Evolutionary conservation across 2,888 invertebrate genomes (phyloP), one percentile per base, ranked within the genome.

Genomic region (Erpobdella octoculata): DNA sequence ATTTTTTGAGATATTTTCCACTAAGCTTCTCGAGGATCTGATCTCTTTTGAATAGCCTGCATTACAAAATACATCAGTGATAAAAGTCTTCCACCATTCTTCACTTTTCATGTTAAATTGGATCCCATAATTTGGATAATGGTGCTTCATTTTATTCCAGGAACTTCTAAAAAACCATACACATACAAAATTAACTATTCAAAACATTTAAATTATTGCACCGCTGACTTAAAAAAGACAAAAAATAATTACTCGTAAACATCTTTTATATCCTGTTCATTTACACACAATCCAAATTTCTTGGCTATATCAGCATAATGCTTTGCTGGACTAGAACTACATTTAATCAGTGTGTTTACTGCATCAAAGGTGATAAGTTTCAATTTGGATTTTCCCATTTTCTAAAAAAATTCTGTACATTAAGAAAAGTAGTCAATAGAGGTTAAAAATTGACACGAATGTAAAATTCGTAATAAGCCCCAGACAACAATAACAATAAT

Each of bases 91-190:
- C 68, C 68, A 68, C 68, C 68, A 68, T 31, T 46, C 31, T 25
- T 48, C 37, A 33, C 68, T 68, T 6, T 21, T 68, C 48, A 68
- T 38, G 15, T 38, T 33, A 9, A 25, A 25, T n/a, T 68, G 28
- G n/a, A 38, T 28, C n/a, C 68, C 68, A 33, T 68, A 68, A n/a
- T 68, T 68, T 9, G 68, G 68, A 68, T 38, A 38, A 28, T 68
- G 25, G 6, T 28, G n/a, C 31, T 68, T 68, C 48, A 68, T 41
- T 1, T 6, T n/a, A 4, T 38, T 38, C 68, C 68, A 68, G 2
- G 68, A 25, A 25, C 25, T 35, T 33, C 68, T 68, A 38, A n/a
- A 68, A 68, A 28, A 2, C 5, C 36, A 31, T 21, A 62, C n/a
- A 1, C 28, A 62, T 4, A 25, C 21, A 33, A 12, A 37, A 8